Conservation (phyloP, 2,113 vertebrate genomes). For the Thalassoma bifasciatum region DNA sequence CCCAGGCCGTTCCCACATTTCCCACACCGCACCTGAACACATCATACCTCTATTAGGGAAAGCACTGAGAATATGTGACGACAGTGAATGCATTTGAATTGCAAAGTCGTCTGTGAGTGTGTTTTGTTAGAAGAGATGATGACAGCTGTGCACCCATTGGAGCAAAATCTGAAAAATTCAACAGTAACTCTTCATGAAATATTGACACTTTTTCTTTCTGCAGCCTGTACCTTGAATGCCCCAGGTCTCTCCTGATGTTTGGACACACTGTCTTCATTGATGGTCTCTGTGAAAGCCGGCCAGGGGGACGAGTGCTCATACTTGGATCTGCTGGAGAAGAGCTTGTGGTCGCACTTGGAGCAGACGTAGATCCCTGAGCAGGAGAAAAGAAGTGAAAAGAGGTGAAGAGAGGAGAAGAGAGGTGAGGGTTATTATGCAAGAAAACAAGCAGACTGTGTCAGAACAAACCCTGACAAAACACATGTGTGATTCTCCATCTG, state of each 20-base stretch:
- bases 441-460: too few relatives aligned
- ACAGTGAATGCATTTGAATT: background rate
- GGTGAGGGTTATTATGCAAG: background rate
- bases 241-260: conserved; percentile 84
- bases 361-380: conserved; percentile 89
- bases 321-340: conserved; percentile 92
- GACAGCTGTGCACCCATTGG: too few relatives aligned
- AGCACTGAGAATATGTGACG: background rate
- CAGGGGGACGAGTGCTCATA: conserved; percentile 93
- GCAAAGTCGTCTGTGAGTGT: too few relatives aligned
- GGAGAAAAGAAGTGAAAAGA: background rate
- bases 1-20: conserved; percentile 92
- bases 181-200: too few relatives aligned
- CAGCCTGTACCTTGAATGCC: conserved; percentile 86
- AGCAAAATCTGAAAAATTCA: too few relatives aligned
- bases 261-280: conserved; percentile 87
- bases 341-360: conserved; percentile 87
- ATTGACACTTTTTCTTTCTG: background rate
- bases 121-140: too few relatives aligned
- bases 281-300: conserved; percentile 93
- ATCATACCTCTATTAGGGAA: background rate
- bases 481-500: too few relatives aligned
- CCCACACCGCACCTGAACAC: conserved; percentile 68
- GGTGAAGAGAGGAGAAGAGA: too few relatives aligned
- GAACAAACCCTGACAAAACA: too few relatives aligned